A percentile compares a stretch with the other conserved stretches of the same genome.
phyloP scores from a whole-genome alignment of 1,140 invertebrate species.

The Caenorhabditis tropicalis region DNA sequence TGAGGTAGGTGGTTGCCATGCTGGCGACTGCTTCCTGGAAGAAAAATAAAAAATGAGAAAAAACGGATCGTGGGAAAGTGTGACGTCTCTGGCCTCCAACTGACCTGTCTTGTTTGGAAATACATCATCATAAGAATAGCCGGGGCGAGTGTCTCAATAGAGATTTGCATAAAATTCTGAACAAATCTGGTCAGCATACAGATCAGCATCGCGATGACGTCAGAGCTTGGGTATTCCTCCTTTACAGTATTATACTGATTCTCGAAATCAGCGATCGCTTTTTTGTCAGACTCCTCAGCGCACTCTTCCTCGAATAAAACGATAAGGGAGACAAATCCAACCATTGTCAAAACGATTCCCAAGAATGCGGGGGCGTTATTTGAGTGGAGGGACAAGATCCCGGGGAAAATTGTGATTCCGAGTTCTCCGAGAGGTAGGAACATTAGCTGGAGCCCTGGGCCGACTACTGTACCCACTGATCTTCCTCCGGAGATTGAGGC shows the following conservation, averaged over 20 bases:
- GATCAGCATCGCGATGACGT: background rate
- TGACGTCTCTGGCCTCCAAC: background rate
- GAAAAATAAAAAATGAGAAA: background rate
- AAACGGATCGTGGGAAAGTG: background rate
- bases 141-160: background rate
- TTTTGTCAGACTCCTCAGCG: background rate
- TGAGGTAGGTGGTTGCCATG: constrained; percentile 26
- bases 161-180: constrained; percentile 42
- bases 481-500: constrained; percentile 21
- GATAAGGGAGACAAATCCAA: background rate
- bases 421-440: background rate
- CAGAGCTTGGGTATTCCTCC: constrained; percentile 2
- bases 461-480: background rate
- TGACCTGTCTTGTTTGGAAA: constrained; percentile 35
- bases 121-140: constrained; percentile 37
- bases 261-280: background rate
- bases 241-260: background rate
- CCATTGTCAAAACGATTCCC: constrained; percentile 16
- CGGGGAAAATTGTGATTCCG: background rate
- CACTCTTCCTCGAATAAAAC: background rate
- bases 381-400: background rate
- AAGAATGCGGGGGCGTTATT: constrained; percentile 9
- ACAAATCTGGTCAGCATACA: constrained; percentile 8
- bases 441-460: background rate
- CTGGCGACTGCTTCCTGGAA: constrained; percentile 36